Evolutionary conservation across 2,888 invertebrate genomes (phyloP), one percentile per base, ranked within the genome.

Genomic region (Lepidochitona cinerea): DNA sequence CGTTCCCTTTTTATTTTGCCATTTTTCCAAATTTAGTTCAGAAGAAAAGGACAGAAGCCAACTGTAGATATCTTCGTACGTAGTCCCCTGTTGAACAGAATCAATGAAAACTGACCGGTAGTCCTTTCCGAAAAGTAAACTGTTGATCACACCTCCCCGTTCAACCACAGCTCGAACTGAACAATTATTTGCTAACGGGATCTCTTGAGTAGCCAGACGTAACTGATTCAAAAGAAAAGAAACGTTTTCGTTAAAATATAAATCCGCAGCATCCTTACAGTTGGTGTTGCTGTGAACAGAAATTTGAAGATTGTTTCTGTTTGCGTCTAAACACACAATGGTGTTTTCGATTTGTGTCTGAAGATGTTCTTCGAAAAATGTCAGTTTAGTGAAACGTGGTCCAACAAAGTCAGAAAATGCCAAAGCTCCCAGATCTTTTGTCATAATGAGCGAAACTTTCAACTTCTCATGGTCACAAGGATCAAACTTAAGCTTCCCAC

Each of bases 71-170:
- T 37, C 66, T 29, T 68, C 68, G 52, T 75, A 73, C 7, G 74
- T 76, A 1, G 75, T 68, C 7, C 36, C 29, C n/a, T 68, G 37
- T 23, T 37, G 41, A 14, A 72, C 70, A 7, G 77, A 71, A 23
- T 70, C 74, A 36, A 85, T 75, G 33, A 79, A 73, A 26, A 84
- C 72, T 33, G 79, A 74, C 49, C 81, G 79, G 73, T 76, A 85
- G 59, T 87, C 77, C 35, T 81, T 37, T 37, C 84, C 83, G 82
- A 83, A 82, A 26, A 86, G 75, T 5, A 87, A 52, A 12, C 79
- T 76, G 23, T 68, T 68, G 3, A 82, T 78, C 41, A 69, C 68
- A 23, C 80, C 84, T 3, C 86, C 86, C 14, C 69, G 68, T 9
- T 82, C 79, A 36, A 86, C 53, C 1, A 84, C 53, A n/a, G 77